Conservation (phyloP, 2,113 vertebrate species). For the Erythrolamprus reginae region DNA sequence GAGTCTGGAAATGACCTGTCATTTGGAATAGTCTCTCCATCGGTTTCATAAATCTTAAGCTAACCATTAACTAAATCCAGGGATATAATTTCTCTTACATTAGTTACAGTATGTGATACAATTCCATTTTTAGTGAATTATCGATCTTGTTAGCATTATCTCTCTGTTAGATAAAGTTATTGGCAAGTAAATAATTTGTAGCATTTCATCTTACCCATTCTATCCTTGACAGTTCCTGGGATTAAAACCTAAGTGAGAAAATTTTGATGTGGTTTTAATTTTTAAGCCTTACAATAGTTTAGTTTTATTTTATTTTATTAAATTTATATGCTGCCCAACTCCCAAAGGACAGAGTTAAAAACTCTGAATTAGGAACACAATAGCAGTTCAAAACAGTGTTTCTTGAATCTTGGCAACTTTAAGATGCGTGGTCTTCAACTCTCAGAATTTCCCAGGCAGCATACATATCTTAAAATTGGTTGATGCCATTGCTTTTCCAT, state of each 20-base stretch:
- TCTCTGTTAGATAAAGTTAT: constrained; percentile 7
- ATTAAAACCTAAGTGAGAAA: neutral
- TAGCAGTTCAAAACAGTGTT: neutral
- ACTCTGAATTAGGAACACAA: neutral
- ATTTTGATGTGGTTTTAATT: neutral
- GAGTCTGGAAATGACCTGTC: constrained; percentile 1
- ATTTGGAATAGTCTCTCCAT: neutral
- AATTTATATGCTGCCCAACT: too few species aligned
- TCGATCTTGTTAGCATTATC: neutral
- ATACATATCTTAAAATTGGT: too few species aligned
- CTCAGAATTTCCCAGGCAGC: too few species aligned
- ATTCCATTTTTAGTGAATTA: constrained; percentile 11
- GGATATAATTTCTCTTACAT: neutral
- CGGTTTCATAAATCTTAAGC: constrained; percentile 14
- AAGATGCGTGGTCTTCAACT: too few species aligned
- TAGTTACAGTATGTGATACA: neutral
- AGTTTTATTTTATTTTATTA: too few species aligned
- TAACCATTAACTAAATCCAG: neutral
- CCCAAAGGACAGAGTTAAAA: too few species aligned
- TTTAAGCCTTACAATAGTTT: neutral
- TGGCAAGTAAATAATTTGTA: neutral
- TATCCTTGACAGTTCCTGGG: neutral
- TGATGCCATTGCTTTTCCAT: too few species aligned
- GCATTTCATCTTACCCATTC: neutral
- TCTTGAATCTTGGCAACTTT: too few species aligned